Percentiles rank a stretch among this genome's conserved stretches.
phyloP scores from a whole-genome alignment of 1,140 invertebrate species.

The Acromyrmex heyeri region DNA sequence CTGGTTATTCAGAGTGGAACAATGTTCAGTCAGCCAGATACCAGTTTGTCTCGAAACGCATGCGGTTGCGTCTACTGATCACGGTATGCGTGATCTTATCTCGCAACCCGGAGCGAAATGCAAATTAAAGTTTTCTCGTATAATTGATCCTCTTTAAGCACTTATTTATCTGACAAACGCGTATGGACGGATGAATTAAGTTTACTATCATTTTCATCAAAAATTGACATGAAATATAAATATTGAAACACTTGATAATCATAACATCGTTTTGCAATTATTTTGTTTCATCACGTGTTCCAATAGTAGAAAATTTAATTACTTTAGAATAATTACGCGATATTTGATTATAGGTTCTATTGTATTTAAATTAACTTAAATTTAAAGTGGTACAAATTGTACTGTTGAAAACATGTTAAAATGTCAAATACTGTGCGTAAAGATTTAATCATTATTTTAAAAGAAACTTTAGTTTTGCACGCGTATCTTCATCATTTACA shows the following conservation, averaged over 20 bases:
- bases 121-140: slow-evolving; percentile 59
- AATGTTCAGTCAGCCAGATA: slow-evolving; percentile 64
- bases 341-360: background rate
- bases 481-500: slow-evolving; percentile 64
- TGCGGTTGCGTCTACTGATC: slow-evolving; percentile 27
- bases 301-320: background rate
- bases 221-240: slow-evolving; percentile 38
- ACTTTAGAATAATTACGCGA: slow-evolving; percentile 3
- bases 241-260: slow-evolving; percentile 23
- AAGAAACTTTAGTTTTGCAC: slow-evolving; percentile 14
- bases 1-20: slow-evolving; percentile 64
- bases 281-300: background rate
- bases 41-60: slow-evolving; percentile 48
- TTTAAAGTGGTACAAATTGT: background rate
- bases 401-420: background rate
- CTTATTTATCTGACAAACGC: slow-evolving; percentile 31
- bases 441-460: background rate
- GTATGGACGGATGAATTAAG: slow-evolving; percentile 24
- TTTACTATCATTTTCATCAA: slow-evolving; percentile 25
- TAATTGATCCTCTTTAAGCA: slow-evolving; percentile 55
- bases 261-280: slow-evolving; percentile 31
- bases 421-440: too few relatives aligned
- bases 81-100: slow-evolving; percentile 51
- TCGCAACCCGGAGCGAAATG: slow-evolving; percentile 46
- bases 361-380: background rate